A percentile compares a stretch with the other conserved stretches of the same genome.
phyloP scores from a whole-genome alignment of 2,888 invertebrate species.

The Neoitamus cyanurus region DNA sequence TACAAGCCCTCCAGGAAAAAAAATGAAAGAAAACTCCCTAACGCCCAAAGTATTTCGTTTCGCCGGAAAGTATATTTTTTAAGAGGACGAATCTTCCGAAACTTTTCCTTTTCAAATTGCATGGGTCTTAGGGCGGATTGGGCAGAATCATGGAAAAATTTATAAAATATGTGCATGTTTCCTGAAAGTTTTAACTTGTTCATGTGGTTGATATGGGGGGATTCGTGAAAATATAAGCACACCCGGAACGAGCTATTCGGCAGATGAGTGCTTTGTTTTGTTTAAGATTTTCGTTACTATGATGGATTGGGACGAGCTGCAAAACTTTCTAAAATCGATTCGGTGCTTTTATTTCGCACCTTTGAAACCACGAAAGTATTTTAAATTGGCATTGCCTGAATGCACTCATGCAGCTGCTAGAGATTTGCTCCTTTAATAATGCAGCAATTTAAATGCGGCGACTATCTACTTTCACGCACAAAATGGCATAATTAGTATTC shows the following conservation, averaged over 20 bases:
- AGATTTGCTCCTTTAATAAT: neutral
- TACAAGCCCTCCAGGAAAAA: neutral
- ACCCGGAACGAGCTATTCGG: neutral
- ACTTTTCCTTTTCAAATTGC: neutral
- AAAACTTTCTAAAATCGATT: neutral
- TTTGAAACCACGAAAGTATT: neutral
- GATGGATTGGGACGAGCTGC: neutral
- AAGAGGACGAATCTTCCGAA: neutral
- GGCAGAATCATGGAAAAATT: neutral
- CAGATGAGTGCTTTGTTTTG: neutral
- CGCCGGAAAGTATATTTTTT: constrained; percentile 1
- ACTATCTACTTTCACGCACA: neutral
- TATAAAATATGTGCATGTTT: constrained; percentile 5
- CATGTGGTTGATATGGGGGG: neutral
- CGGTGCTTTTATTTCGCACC: neutral
- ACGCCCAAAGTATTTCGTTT: neutral
- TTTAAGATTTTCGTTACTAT: neutral
- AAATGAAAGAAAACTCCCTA: neutral
- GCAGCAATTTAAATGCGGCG: neutral
- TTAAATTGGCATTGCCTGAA: neutral
- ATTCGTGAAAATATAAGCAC: neutral
- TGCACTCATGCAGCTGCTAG: neutral
- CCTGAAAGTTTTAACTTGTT: neutral
- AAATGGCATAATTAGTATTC: neutral
- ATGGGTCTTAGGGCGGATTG: neutral